Evolutionary conservation across 1,140 invertebrate genomes (phyloP), one percentile per base, ranked within the genome.

Genomic region (Brevipalpus yothersi): DNA sequence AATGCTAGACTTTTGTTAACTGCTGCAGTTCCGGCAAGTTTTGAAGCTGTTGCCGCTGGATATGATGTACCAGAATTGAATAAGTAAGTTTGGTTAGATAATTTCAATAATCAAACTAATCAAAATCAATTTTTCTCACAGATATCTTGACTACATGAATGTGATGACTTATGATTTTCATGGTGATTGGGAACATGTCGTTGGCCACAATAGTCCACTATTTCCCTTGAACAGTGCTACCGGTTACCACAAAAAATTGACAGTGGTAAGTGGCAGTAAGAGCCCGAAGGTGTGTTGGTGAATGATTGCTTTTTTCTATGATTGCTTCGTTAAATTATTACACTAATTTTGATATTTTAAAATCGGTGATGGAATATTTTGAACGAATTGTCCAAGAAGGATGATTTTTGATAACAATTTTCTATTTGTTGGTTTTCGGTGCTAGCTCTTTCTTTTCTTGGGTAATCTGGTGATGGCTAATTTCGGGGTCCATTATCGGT

Each of bases 11-110:
- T 93, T 0, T 70, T 93, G 3, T 74, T 94, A 0, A 86, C 86
- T 0, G 86, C 88, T 21, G 88, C 88, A 5, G 88, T 93, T 0
- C 88, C 87, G 45, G 86, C 87, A 0, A 88, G 83, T 61, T 89
- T 89, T 62, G 87, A 91, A 74, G 87, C 86, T 0, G 86, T 92
- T 58, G 84, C 84, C 56, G 85, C 86, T 56, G 88, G 88, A 73
- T 80, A 72, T 66, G 87, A 92, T 66, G 86, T 92, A 8, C 82
- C 84, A 1, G 88, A 92, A 74, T 87, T 93, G 59, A 84, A 86
- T 41, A 91, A 92, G 74, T 91, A 88, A 66, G 58, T 19, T n/a
- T 41, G 13, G 9, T n/a, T n/a, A n/a, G n/a, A n/a, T n/a, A n/a
- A n/a, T n/a, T n/a, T n/a, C 31, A 31, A 31, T 21, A 11, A 23